phyloP scores from a whole-genome alignment of 2,113 vertebrate species.

The Phoenicopterus ruber region DNA sequence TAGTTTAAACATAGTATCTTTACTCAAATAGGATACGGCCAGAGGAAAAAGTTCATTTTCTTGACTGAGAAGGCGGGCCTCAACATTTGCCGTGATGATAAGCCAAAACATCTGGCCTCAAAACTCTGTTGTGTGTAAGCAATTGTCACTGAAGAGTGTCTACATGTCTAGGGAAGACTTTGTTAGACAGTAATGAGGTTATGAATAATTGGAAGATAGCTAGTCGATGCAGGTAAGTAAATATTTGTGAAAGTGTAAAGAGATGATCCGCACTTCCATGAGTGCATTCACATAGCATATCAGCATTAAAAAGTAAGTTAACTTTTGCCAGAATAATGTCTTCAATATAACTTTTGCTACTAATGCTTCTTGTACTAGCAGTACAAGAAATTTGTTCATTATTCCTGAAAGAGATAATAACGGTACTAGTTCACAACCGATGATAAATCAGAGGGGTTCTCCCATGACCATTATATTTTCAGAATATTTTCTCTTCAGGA shows the following conservation, averaged over 20 bases:
- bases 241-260: not conserved
- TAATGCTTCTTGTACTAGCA: not conserved
- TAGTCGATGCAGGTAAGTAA: not conserved
- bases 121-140: not conserved
- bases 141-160: not conserved
- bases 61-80: not conserved
- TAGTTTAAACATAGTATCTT: not conserved
- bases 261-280: not conserved
- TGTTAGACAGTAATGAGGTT: not conserved
- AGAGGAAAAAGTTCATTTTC: not conserved
- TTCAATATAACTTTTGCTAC: not conserved
- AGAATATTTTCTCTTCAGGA: not conserved
- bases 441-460: not conserved
- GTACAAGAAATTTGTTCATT: not conserved
- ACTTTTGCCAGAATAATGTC: not conserved
- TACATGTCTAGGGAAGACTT: not conserved
- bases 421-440: not conserved
- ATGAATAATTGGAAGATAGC: not conserved
- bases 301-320: not conserved
- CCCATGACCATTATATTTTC: not conserved
- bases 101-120: not conserved
- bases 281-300: not conserved
- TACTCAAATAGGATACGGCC: not conserved
- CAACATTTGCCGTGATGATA: not conserved
- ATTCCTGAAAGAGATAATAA: not conserved